phyloP scores from a whole-genome alignment of 1,140 invertebrate species.

The Polypedilum pembai region DNA sequence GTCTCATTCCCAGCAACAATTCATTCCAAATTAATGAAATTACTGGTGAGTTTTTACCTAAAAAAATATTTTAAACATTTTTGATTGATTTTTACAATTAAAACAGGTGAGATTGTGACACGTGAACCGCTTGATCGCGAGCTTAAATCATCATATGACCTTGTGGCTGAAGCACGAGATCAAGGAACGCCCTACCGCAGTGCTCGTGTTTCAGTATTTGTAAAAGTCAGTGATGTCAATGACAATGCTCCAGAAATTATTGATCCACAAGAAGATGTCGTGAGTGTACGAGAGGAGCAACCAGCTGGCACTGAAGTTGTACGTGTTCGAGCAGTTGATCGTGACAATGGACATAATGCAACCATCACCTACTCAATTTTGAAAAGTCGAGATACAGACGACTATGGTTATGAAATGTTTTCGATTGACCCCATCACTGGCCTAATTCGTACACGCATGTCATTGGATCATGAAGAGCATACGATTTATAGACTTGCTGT shows the following conservation, averaged over 20 bases:
- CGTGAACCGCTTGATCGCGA: constrained; percentile 77
- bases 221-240: constrained; percentile 76
- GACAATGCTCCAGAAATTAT: constrained; percentile 85
- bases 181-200: constrained; percentile 69
- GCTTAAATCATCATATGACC: constrained; percentile 62
- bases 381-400: constrained; percentile 75
- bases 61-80: too few species aligned
- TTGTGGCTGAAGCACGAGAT: constrained; percentile 78
- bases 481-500: constrained; percentile 78
- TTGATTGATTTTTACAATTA: neutral
- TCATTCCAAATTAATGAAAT: constrained; percentile 76
- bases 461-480: constrained; percentile 84
- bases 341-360: constrained; percentile 80
- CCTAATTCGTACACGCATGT: constrained; percentile 75
- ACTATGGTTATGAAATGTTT: constrained; percentile 62
- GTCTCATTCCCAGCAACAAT: constrained; percentile 68
- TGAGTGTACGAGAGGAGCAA: constrained; percentile 82
- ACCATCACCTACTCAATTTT: constrained; percentile 79
- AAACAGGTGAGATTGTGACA: constrained; percentile 69
- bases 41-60: constrained; percentile 59
- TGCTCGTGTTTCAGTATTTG: constrained; percentile 61
- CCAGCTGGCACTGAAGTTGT: constrained; percentile 77
- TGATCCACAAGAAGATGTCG: constrained; percentile 76
- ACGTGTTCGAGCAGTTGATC: constrained; percentile 74
- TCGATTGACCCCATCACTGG: constrained; percentile 78